Evolutionary conservation across 1,140 invertebrate species (phyloP), one percentile per base, ranked within the genome.

Genomic region (Heliconius melpomene): DNA sequence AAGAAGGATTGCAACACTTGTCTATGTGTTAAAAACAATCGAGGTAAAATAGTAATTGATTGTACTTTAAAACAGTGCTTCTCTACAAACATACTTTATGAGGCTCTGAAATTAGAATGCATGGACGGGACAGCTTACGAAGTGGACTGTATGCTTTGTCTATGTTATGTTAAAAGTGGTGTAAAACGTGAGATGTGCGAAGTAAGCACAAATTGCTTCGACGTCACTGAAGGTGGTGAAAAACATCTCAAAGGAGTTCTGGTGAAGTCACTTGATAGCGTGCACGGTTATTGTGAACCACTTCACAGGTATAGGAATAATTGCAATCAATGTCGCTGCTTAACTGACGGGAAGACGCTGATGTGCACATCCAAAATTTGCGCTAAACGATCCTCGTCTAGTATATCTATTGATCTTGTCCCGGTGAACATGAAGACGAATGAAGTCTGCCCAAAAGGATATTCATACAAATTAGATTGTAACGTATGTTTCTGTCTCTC

Each of bases 251-350:
- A 76, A 20, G 57, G 77, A 23, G 29, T 29, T 36, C 1, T n/a
- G 18, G 70, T 76, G 11, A 23, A 38, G 50, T 74, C 50, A 52
- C 32, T 83, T 16, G 73, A 81, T 3, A 36, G 60, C 1, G 40
- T 88, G 54, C 84, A 86, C 23, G 91, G 92, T 0, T 91, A 87
- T 36, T 94, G 91, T 46, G 87, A 90, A 72, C 92, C 91, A 0
- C 60, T 88, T 29, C 87, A 87, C 16, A 50, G 66, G 20, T 93
- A 94, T 57, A 82, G 79, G 9, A 86, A 89, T 20, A 84, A 84
- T 70, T 93, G 91, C 52, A 93, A 94, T 50, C 82, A 60, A 13
- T 92, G 91, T 46, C 78, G 73, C 66, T 93, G 91, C 74, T 46
- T 90, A 8, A 72, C 80, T 7, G 87, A 90, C 80, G 90, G 92